Base-by-base conservation (phyloP, 2,888 invertebrate genomes). In the Camptogramma bilineatum region DNA sequence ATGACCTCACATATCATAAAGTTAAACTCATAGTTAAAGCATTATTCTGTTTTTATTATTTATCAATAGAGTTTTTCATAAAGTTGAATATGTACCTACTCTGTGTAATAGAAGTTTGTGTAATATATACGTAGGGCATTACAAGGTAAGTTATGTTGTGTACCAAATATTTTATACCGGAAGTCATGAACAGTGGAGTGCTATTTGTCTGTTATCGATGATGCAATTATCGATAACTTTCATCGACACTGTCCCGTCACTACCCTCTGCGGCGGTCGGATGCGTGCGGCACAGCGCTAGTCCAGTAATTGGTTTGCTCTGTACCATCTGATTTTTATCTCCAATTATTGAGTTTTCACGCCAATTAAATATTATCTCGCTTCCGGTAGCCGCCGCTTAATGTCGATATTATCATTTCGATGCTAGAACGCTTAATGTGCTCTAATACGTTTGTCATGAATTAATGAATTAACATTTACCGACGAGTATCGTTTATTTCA, bases 281-380 rank as follows among this genome's bases (percentile, higher is more conserved):
- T 81, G 85, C 84, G 83, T 81, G 80, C 80, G 78, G 85, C 86
- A 85, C 87, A 86, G 81, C 75, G 81, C 82, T 81, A 83, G 81
- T 77, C 80, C 86, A 77, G 87, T 91, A 91, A 91, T 91, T 91
- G 91, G 88, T 90, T 84, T 83, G 83, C 84, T 81, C 81, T 67
- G 64, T 64, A 81, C 80, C 82, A 82, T 82, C 84, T 83, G 91
- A 91, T 91, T 91, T 90, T 91, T 91, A 91, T 91, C 91, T 87
- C 73, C 88, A 89, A 88, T 91, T 90, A 91, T 91, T 91, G 90
- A 89, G 88, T 91, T 91, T 91, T 91, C 91, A 87, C 91, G 90
- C 90, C 91, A 91, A 91, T 91, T 91, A 91, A 87, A 87, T 86
- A 87, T 84, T 86, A 91, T 90, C 90, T 88, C 76, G 79, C 80